Base-by-base conservation (phyloP, 2,113 vertebrate species). In the Aphelocoma coerulescens region DNA sequence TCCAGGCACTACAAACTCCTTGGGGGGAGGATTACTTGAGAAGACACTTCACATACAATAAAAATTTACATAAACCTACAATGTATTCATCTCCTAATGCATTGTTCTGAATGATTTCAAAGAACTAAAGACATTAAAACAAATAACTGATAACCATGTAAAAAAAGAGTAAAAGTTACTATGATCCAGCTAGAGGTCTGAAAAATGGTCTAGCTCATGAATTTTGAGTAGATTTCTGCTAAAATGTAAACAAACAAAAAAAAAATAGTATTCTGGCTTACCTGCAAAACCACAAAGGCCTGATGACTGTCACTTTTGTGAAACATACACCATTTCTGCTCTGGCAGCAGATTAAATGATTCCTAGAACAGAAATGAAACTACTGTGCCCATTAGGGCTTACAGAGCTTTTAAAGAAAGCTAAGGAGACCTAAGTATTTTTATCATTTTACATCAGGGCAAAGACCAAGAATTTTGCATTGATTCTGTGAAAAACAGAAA, bases 131-230 rank as follows among this genome's bases (percentile, higher is more conserved):
- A 30, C 27, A 55, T 10, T 51, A 7, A 10, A 77, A 77, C 59
- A 76, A 71, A 21, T 3, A 22, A 20, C 26, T 28, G 1, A 23
- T 69, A 66, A 46, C 1, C 3, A 24, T 3, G 2, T 35, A 3
- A 46, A 61, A 54, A 88, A 57, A 62, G 8, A 57, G 57, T 24
- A 22, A 67, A 55, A 71, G 3, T 41, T 62, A 35, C 7, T 51
- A 6, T 57, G 27, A 52, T 71, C 8, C 30, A 52, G 10, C 6
- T 37, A 32, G 13, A 59, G 14, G 13, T 65, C 26, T 54, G 22
- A 41, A 49, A 52, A 77, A 21, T 24, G 4, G 12, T 72, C 28
- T 41, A 83, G 13, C 7, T 87, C 9, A 6, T 30, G 2, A 68
- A 23, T 84, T 86, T 44, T n/a, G 8, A 11, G 19, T 51, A 79